Evolutionary conservation across 1,140 invertebrate genomes (phyloP).

Genomic region (Hirudo medicinalis): DNA sequence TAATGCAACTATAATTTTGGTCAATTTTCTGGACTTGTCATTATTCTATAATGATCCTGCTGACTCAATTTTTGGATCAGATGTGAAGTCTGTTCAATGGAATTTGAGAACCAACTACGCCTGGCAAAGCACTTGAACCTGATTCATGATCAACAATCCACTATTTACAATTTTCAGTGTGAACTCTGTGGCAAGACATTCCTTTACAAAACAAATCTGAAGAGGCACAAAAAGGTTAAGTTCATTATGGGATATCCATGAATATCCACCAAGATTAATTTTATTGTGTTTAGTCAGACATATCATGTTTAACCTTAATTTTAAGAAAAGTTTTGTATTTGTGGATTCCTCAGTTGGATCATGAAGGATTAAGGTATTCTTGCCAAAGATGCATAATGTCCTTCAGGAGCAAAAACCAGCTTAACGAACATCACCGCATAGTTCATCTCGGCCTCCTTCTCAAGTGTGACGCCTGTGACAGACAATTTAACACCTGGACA

Average conservation of each 20-base stretch:
- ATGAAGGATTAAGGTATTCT: constrained; percentile 13
- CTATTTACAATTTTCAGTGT: constrained; percentile 7
- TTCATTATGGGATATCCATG: neutral
- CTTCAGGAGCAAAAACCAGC: constrained; percentile 7
- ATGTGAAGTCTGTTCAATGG: constrained; percentile 11
- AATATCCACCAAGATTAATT: too few relatives aligned
- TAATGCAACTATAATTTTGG: neutral
- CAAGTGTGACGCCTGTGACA: constrained; percentile 1
- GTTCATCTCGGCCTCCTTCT: neutral
- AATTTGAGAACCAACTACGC: constrained; percentile 14
- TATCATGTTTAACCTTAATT: too few relatives aligned
- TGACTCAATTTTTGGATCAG: neutral
- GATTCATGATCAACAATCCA: constrained; percentile 9
- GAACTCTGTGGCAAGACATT: constrained; percentile 16
- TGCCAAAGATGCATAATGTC: neutral
- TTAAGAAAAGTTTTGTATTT: too few relatives aligned
- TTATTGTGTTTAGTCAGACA: too few relatives aligned
- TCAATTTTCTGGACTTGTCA: neutral
- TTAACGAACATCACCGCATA: constrained; percentile 3
- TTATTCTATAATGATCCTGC: neutral
- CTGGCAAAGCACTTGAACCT: constrained; percentile 16
- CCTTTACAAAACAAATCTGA: constrained; percentile 15
- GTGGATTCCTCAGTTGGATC: neutral
- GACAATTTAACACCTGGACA: neutral
- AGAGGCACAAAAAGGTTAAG: constrained; percentile 11